Base-by-base conservation (phyloP, 2,113 vertebrate species). In the Diglossa brunneiventris region DNA sequence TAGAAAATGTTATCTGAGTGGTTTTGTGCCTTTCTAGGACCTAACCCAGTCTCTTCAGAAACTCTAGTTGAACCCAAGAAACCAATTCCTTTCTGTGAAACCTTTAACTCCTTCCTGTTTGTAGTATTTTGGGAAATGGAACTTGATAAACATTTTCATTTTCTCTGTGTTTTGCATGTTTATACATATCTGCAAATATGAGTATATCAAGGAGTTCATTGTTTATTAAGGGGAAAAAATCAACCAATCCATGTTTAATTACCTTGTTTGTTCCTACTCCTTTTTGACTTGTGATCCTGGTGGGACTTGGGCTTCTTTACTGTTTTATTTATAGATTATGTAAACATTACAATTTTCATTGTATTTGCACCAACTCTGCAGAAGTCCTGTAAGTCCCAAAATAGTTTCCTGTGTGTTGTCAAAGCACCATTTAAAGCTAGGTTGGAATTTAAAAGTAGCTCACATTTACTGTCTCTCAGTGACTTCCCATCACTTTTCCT, bases 401-500 rank as follows among this genome's bases (percentile, higher is more conserved):
- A 91, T 7, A 80, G 42, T 39, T 75, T 83, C 73, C 52, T 69
- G 15, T 73, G 52, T 58, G 78, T 86, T 93, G 78, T 49, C 46
- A 84, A 86, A 89, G 59, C 47, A 87, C n/a, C 76, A 44, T 87
- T 96, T 95, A 92, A 82, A 95, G 47, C 15, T 15, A 53, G 33
- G 30, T 1, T 91, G 52, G 47, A 53, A 64, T 85, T 76, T 80
- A 85, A 63, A 49, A 49, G 46, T 37, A 11, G 10, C 72, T 87
- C 62, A 49, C 13, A 1, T 92, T 85, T 88, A 92, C 76, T 87
- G 68, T 73, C 75, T 89, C 70, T 87, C 78, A 41, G n/a, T 79
- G 61, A 88, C 58, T 96, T 96, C 91, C 67, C 90, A 92, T 90
- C 81, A 66, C 26, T 83, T 91, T 66, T 75, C 19, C 46, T 91